Evolutionary conservation across 1,140 invertebrate genomes (phyloP), one percentile per base, ranked within the genome.

Genomic region (Mactra quadrangularis): DNA sequence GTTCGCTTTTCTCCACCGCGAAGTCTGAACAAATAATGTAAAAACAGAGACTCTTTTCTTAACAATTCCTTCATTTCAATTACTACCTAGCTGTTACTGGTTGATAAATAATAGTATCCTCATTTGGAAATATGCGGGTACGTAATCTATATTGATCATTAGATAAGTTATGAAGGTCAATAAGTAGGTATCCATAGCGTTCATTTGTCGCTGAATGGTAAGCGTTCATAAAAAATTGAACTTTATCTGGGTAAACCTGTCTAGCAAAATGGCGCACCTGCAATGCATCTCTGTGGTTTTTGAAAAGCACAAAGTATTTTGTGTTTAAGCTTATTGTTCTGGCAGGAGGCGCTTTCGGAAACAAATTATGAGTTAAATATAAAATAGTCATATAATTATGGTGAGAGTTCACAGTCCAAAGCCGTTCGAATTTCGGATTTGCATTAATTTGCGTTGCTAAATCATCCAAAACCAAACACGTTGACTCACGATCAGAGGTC

Each of bases 291-390:
- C 19, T 6, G 4, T 53, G 50, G 19, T 6, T 9, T 6, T n/a
- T 6, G 25, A 53, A 53, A 3, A 53, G 19, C 19, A 53, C 17
- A n/a, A n/a, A n/a, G n/a, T n/a, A n/a, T n/a, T n/a, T n/a, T n/a
- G n/a, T n/a, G n/a, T n/a, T n/a, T n/a, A 53, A 53, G 6, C 6
- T n/a, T 7, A 53, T 53, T n/a, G 50, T 53, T 53, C 50, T 53
- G 19, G 50, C 50, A n/a, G 50, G 19, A 3, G 4, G 50, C 4
- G 6, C 19, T 53, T 53, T 53, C 4, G 50, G 50, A 53, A 53
- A 53, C 17, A 53, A 22, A 53, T 53, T 53, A 53, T 53, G 50
- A 53, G 50, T 7, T 53, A 53, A 53, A 53, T 53, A 53, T 53
- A 53, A n/a, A 53, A 53, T 17, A 7, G 17, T 53, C 25, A 53